Evolutionary conservation across 1,140 invertebrate species (phyloP).

Genomic region (Achatina immaculata): DNA sequence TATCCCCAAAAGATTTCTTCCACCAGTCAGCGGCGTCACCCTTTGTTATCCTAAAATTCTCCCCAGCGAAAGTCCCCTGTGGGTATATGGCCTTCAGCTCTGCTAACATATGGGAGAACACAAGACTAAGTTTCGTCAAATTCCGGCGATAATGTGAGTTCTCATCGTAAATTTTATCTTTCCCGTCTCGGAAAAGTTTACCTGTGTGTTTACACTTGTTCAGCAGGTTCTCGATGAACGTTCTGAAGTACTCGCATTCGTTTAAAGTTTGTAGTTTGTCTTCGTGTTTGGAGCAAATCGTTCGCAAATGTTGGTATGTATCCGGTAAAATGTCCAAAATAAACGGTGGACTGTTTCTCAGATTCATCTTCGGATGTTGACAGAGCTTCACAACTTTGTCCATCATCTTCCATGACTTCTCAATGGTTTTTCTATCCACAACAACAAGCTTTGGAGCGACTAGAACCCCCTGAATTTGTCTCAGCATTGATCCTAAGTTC

Average conservation of each 20-base stretch:
- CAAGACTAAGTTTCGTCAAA: conserved; percentile 96
- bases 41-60: conserved; percentile 98
- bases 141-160: conserved; percentile 94
- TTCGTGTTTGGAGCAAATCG: conserved; percentile 96
- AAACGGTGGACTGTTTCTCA: conserved; percentile 99
- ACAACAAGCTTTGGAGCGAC: conserved; percentile 83
- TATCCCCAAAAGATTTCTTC: conserved; percentile 95
- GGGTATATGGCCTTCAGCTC: conserved; percentile 99
- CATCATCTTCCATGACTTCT: conserved; percentile 95
- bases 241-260: conserved; percentile 93
- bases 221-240: conserved; percentile 98
- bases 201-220: conserved; percentile 98
- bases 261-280: conserved; percentile 91
- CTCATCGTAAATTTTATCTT: conserved; percentile 98
- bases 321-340: conserved; percentile 99
- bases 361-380: conserved; percentile 98
- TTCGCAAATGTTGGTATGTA: conserved; percentile 94
- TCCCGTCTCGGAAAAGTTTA: conserved; percentile 97
- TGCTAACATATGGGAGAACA: conserved; percentile 99
- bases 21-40: conserved; percentile 99
- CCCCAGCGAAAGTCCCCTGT: conserved; percentile 91
- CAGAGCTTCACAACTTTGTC: conserved; percentile 97
- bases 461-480: conserved; percentile 63
- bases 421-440: conserved; percentile 94
- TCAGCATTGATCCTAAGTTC: conserved; percentile 64